Conservation (phyloP, 2,888 invertebrate species). For the Cryptophagus acutangulus region DNA sequence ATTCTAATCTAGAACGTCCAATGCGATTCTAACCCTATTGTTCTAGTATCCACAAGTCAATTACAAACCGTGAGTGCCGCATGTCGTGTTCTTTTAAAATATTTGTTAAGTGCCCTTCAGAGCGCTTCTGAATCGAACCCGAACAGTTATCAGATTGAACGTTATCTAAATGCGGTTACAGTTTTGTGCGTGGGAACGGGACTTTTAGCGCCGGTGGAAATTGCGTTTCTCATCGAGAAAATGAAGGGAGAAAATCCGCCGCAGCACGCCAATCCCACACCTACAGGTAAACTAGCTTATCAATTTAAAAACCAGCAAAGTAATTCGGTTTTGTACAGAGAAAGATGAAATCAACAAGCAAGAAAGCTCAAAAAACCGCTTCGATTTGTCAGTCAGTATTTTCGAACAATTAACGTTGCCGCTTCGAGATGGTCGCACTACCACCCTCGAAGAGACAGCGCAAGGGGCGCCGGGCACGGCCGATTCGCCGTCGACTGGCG, state of each 20-base stretch:
- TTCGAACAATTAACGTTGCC: constrained; percentile 70
- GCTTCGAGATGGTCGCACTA: constrained; percentile 53
- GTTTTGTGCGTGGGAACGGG: constrained; percentile 68
- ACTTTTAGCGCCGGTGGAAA: constrained; percentile 69
- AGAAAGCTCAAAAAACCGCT: constrained; percentile 58
- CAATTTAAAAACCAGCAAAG: too few species aligned
- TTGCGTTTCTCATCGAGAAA: constrained; percentile 68
- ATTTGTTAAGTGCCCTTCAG: constrained; percentile 50
- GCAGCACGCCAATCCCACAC: constrained; percentile 38
- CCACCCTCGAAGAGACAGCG: constrained; percentile 39
- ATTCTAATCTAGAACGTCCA: not conserved
- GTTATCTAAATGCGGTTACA: constrained; percentile 62
- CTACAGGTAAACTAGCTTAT: constrained; percentile 37
- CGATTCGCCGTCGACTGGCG: constrained; percentile 37
- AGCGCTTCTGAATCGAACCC: constrained; percentile 38
- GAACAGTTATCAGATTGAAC: constrained; percentile 49
- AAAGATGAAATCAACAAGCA: constrained; percentile 52
- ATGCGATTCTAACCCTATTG: not conserved
- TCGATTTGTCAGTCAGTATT: constrained; percentile 66
- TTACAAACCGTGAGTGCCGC: constrained; percentile 64
- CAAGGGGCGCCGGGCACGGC: constrained; percentile 41
- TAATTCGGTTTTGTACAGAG: too few species aligned
- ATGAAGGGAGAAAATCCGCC: constrained; percentile 67
- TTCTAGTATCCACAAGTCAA: constrained; percentile 62
- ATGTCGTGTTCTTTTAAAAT: constrained; percentile 63